Evolutionary conservation across 2,797 vertebrate genomes (phyloP), one percentile per base, ranked within the genome.

Genomic region (Discoglossus pictus): DNA sequence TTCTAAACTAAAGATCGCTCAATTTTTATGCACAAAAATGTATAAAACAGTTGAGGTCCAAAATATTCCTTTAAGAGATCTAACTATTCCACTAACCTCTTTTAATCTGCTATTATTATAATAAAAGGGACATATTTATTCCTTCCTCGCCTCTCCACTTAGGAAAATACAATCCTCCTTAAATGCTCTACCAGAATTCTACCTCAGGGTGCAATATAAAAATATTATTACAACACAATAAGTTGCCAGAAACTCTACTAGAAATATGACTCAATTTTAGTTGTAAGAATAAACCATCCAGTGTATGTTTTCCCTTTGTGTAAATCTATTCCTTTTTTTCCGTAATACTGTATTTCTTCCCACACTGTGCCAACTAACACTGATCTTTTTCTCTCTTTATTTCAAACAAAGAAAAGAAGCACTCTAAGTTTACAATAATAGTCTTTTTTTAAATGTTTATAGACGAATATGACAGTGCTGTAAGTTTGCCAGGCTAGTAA

Each of bases 271-370:
- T 25, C 18, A 10, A 48, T 20, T 24, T 24, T 25, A 10, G 21
- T 48, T 48, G 21, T n/a, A 48, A 21, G 12, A 48, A 6, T 25
- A 23, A 48, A n/a, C 1, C 46, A 48, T 6, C 21, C 11, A 24
- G 3, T 48, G 7, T 48, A 48, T 24, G n/a, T 48, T 46, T 48
- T 24, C 23, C 6, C 21, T 13, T 2, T 10, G 43, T 9, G 21
- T 25, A 48, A 24, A 13, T 48, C 10, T 25, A 39, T 46, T 18
- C 25, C n/a, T 23, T 48, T 48, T 48, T 43, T 48, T 25, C 43
- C 10, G n/a, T n/a, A n/a, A n/a, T n/a, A 48, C 12, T 48, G n/a
- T 48, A 48, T 20, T 24, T 48, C 23, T 12, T 24, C 46, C 20
- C n/a, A 23, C 10, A 48, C 23, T 24, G 46, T 24, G 46, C 21